Evolutionary conservation across 2,888 invertebrate genomes (phyloP).

Genomic region (Rhimphoctona megacephalus): DNA sequence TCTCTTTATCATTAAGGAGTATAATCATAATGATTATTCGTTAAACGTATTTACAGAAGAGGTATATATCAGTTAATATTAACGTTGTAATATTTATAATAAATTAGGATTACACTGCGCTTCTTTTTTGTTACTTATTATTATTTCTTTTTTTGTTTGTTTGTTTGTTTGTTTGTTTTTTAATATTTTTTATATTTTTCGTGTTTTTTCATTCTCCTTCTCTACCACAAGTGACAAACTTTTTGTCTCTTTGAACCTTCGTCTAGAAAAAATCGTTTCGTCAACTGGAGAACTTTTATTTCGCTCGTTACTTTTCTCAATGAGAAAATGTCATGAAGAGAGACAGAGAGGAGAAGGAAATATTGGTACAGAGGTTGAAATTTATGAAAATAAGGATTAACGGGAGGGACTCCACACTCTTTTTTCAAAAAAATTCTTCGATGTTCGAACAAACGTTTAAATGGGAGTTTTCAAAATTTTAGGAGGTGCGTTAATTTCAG

Average conservation of each 20-base stretch:
- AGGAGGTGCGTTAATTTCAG: neutral
- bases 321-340: slow-evolving; percentile 24
- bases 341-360: slow-evolving; percentile 22
- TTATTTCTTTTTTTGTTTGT: slow-evolving; percentile 67
- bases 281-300: slow-evolving; percentile 24
- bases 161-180: slow-evolving; percentile 31
- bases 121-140: slow-evolving; percentile 65
- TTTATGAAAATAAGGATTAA: slow-evolving; percentile 31
- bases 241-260: slow-evolving; percentile 21
- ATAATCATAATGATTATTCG: slow-evolving; percentile 77
- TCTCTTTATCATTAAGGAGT: slow-evolving; percentile 66
- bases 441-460: neutral
- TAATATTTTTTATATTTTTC: neutral
- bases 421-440: neutral
- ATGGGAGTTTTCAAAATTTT: slow-evolving; percentile 8
- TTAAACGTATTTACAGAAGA: slow-evolving; percentile 81
- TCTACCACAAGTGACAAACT: slow-evolving; percentile 58
- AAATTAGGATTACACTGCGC: slow-evolving; percentile 77
- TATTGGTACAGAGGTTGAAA: slow-evolving; percentile 44
- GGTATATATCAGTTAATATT: slow-evolving; percentile 78
- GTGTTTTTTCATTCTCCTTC: slow-evolving; percentile 39
- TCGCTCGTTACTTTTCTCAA: slow-evolving; percentile 12
- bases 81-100: slow-evolving; percentile 77
- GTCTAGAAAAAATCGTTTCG: slow-evolving; percentile 32
- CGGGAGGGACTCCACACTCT: neutral